Base-by-base conservation (phyloP, 2,113 vertebrate genomes). In the Podilymbus podiceps region DNA sequence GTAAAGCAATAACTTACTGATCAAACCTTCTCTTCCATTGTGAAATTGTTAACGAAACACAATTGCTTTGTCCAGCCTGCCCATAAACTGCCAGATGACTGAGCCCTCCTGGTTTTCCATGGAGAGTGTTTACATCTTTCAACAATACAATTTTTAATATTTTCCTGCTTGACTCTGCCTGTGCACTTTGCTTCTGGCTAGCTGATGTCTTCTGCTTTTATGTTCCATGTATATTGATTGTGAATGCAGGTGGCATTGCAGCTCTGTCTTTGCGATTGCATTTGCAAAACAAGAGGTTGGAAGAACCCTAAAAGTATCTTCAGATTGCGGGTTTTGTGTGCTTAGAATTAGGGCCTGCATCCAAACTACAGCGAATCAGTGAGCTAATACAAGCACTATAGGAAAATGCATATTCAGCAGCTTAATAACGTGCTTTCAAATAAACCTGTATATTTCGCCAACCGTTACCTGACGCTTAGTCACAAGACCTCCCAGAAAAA, bases 331-430 rank as follows among this genome's bases (percentile, higher is more conserved):
- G 6, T 83, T 90, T 77, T 59, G 16, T 81, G 35, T 68, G 90
- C 62, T 75, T 92, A 67, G 80, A 50, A 38, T 78, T 68, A 81
- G 76, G 58, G 73, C 69, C 44, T 47, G 22, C 38, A 76, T 89
- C 83, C 77, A 85, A 76, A 55, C 62, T 64, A 8, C n/a, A 44
- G 88, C 64, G 85, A 85, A 76, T 74, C 35, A 55, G 73, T 74
- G 63, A 95, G 92, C 66, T 67, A 85, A 87, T 64, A 23, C 12
- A 63, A 49, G 49, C 66, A 72, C 42, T 24, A 5, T 71, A 77
- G 72, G 74, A 85, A 94, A 95, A 81, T 64, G 40, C 55, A 63
- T 79, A 89, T 90, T 96, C 88, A 93, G 22, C 31, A 62, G 22
- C 47, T 96, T 77, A 46, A 30, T 68, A 71, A 49, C 21, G 25